Percentiles rank a stretch among this genome's conserved stretches.
These are phyloP conservation scores for Lepus townsendii DNA, from an alignment of 2,797 vertebrate genomes.

Conservation along the genomic window DNA sequence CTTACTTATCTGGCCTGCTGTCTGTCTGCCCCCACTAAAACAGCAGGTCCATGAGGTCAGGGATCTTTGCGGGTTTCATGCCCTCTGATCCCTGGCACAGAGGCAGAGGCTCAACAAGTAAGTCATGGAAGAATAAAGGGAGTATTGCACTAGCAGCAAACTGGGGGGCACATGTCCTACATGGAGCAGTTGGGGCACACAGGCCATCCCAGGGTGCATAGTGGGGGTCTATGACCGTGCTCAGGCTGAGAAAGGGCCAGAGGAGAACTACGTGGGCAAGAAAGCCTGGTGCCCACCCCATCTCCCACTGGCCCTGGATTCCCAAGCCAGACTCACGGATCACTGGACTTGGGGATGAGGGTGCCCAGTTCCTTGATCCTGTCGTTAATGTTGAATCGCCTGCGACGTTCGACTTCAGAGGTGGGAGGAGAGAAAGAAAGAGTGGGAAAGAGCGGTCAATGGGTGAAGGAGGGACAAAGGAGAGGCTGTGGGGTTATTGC, in stretches of 20 bases:
- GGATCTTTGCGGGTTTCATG: slow-evolving; percentile 17
- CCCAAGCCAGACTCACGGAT: slow-evolving; percentile 91
- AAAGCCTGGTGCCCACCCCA: not conserved
- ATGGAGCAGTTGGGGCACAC: not conserved
- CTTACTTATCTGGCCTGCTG: slow-evolving; percentile 39
- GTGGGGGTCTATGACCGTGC: not conserved
- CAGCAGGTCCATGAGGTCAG: slow-evolving; percentile 4
- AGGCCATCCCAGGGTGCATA: not conserved
- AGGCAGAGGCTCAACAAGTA: not conserved
- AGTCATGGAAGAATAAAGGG: slow-evolving; percentile 10
- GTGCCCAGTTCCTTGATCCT: slow-evolving; percentile 95
- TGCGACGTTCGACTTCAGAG: slow-evolving; percentile 93
- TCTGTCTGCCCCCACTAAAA: slow-evolving; percentile 35
- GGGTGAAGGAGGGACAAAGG: not conserved
- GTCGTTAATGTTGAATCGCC: slow-evolving; percentile 97
- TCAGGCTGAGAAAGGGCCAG: not conserved
- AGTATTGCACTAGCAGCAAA: not conserved
- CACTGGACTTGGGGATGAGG: slow-evolving; percentile 94
- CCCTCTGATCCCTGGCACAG: slow-evolving; percentile 39
- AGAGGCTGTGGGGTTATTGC: not conserved
- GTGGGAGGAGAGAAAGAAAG: slow-evolving; percentile 38
- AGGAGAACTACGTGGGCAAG: not conserved
- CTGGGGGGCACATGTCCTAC: not conserved
- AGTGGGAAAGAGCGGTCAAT: slow-evolving; percentile 53
- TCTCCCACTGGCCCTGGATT: slow-evolving; percentile 1